Base-by-base conservation (phyloP, 1,140 invertebrate genomes). In the Cydia fagiglandana region DNA sequence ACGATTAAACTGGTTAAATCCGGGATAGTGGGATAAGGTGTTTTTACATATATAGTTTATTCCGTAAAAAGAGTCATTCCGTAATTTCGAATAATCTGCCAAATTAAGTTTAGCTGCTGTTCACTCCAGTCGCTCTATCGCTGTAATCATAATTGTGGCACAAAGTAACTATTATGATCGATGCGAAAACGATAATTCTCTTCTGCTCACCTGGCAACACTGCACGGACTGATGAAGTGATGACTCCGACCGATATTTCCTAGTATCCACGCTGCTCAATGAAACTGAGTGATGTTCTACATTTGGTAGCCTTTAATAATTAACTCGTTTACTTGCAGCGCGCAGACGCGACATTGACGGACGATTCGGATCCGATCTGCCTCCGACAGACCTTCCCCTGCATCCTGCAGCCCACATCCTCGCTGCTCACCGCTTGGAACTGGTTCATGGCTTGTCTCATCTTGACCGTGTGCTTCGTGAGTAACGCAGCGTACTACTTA, bases 341-440 rank as follows among this genome's bases (percentile, higher is more conserved):
- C n/a, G 80, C 83, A 50, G 85, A 89, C 45, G 78, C 84, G 0
- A 84, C 85, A 0, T 68, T 86, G 15, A 84, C 81, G 2, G 84
- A 91, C 50, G 87, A 91, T 66, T 80, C 87, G 0, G 89, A 90
- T 38, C 85, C 81, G 4, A 88, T 91, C n/a, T 91, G 89, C 34
- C 80, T 91, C 6, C 83, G 88, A 1, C 78, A 85, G 10, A 88
- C 85, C 34, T 90, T 91, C 66, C 88, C 89, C 2, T 91, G 87
- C 77, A 89, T 91, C 50, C 76, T 91, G 41, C 88, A 90, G 78
- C 89, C 88, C 0, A 77, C 77, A 0, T 90, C 89, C 3, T 89
- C 86, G 0, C 78, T 91, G 20, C 86, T 84, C 73, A 73, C 81
- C 0, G 82, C 77, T 4, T 91, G 89, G 89, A 78, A 90, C 34